Conservation (phyloP, 2,797 vertebrate species). For the Sciurus carolinensis region DNA sequence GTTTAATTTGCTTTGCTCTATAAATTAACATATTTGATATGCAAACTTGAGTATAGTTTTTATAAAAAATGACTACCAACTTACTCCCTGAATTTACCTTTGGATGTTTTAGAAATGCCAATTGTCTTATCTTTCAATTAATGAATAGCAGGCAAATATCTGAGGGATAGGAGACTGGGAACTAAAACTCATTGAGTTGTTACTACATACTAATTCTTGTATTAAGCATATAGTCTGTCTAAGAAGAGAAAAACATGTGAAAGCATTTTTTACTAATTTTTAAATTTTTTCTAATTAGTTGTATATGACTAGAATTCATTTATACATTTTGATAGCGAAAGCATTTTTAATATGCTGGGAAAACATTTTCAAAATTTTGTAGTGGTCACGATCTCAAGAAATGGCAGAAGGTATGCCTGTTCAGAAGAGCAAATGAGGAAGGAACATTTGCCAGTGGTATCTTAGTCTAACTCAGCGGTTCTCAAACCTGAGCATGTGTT, state of each 20-base stretch:
- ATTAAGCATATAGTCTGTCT: not conserved
- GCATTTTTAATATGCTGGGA: conserved; percentile 6
- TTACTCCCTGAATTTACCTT: conserved; percentile 28
- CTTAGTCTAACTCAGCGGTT: not conserved
- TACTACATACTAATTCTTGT: not conserved
- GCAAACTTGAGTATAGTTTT: not conserved
- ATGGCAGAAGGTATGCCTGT: not conserved
- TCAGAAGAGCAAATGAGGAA: not conserved
- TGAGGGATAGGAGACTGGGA: not conserved
- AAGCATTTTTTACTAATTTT: not conserved
- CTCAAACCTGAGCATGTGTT: not conserved
- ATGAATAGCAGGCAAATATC: conserved; percentile 21
- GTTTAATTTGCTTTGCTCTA: conserved; percentile 24
- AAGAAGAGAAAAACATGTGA: not conserved
- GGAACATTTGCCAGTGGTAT: not conserved
- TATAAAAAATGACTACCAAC: not conserved
- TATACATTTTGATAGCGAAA: not conserved
- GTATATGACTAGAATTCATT: too few species aligned
- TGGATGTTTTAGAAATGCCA: not conserved
- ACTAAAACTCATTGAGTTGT: not conserved
- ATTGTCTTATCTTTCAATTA: not conserved
- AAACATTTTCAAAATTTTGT: conserved; percentile 52
- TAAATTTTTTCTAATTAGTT: too few species aligned
- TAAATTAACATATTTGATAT: conserved; percentile 3
- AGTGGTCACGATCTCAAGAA: not conserved